Evolutionary conservation across 2,888 invertebrate genomes (phyloP).

Genomic region (Temnothorax ravouxi): DNA sequence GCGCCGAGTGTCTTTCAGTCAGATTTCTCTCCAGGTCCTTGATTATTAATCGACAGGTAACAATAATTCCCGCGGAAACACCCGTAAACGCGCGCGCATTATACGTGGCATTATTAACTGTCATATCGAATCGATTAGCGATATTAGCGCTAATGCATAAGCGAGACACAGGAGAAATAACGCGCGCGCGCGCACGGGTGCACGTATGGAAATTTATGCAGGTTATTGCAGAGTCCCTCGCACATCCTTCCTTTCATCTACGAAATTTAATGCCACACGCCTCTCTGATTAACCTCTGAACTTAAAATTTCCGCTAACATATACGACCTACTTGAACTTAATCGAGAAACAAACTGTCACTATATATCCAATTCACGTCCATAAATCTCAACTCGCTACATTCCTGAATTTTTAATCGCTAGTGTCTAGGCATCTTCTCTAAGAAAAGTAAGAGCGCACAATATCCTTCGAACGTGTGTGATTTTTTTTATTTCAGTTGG

Average conservation of each 20-base stretch:
- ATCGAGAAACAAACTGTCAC: not conserved
- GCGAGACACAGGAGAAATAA: slow-evolving; percentile 7
- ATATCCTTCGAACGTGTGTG: not conserved
- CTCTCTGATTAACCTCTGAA: slow-evolving; percentile 1
- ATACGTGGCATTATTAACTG: slow-evolving; percentile 35
- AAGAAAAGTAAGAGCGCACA: not conserved
- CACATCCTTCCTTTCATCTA: not conserved
- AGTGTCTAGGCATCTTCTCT: not conserved
- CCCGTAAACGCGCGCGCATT: not conserved
- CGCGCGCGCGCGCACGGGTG: not conserved
- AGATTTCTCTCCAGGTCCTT: not conserved
- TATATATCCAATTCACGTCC: not conserved
- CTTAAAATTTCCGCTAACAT: slow-evolving; percentile 2
- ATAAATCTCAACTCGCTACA: not conserved
- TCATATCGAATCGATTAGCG: slow-evolving; percentile 48
- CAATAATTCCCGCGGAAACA: slow-evolving; percentile 4
- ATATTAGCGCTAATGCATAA: slow-evolving; percentile 45
- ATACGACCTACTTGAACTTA: not conserved
- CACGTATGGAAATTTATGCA: slow-evolving; percentile 32
- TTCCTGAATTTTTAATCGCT: not conserved
- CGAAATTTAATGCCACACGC: slow-evolving; percentile 6
- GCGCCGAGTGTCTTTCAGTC: slow-evolving; percentile 29
- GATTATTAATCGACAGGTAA: not conserved
- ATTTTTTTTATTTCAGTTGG: not conserved
- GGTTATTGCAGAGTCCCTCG: not conserved